Percentiles rank a stretch among this genome's conserved stretches.
These are phyloP conservation scores for Dilophus febrilis DNA, from an alignment of 2,888 invertebrate genomes.

Conservation along the genomic window DNA sequence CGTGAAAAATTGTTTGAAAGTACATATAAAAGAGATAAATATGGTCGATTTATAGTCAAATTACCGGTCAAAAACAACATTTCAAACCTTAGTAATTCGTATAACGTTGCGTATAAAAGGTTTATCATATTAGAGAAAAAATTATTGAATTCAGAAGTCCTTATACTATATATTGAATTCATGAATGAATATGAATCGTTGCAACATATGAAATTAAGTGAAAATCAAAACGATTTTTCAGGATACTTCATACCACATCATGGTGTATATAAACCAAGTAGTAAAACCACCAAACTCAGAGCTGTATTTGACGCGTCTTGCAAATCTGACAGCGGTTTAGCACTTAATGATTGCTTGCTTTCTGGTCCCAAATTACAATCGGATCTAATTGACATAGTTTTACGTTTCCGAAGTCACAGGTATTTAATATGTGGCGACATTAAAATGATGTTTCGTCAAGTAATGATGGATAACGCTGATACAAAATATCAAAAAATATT, in stretches of 20 bases:
- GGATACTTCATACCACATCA: constrained; percentile 5
- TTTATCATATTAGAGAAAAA: no score
- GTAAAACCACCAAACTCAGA: constrained; percentile 7
- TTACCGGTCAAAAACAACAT: no score
- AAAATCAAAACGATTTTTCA: background rate
- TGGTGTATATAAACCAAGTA: constrained; percentile 3
- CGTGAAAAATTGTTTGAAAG: no score
- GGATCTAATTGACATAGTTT: constrained; percentile 11
- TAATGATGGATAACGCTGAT: constrained; percentile 12
- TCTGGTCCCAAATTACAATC: constrained; percentile 16
- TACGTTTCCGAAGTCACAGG: constrained; percentile 8
- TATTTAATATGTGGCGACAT: constrained; percentile 16
- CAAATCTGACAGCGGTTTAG: constrained; percentile 10
- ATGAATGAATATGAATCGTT: background rate
- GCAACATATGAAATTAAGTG: background rate
- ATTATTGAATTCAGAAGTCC: no score
- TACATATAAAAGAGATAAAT: no score
- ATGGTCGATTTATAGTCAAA: no score
- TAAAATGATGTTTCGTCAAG: constrained; percentile 17
- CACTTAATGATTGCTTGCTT: constrained; percentile 15
- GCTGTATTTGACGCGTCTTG: constrained; percentile 9
- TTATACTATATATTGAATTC: no score
- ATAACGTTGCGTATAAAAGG: no score
- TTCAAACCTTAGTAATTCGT: no score
- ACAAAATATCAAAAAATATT: constrained; percentile 14